Percentiles rank a stretch among this genome's conserved stretches.
Evolutionary conservation across 2,888 invertebrate genomes (phyloP).

Genomic region (Bombylius major): DNA sequence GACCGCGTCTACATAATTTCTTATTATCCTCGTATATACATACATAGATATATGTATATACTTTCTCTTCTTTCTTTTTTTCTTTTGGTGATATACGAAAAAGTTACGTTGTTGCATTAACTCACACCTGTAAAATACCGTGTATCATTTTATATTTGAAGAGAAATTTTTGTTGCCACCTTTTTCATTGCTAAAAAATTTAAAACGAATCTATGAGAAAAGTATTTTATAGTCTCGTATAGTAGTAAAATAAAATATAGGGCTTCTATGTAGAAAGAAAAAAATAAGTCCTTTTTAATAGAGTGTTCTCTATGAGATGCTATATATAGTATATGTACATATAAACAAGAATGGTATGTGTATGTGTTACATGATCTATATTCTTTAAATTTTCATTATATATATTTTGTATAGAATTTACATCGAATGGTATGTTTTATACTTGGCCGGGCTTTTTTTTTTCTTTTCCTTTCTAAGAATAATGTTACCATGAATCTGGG

Average conservation of each 20-base stretch:
- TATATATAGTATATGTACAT: neutral
- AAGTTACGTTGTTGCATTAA: too few species aligned
- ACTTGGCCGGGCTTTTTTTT: neutral
- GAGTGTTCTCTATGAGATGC: conserved; percentile 4
- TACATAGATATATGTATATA: too few species aligned
- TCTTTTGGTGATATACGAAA: too few species aligned
- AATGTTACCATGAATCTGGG: neutral
- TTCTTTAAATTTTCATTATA: neutral
- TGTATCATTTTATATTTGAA: too few species aligned
- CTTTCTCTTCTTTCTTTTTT: too few species aligned
- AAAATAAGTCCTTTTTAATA: conserved; percentile 10
- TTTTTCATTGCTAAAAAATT: neutral
- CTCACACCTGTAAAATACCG: too few species aligned
- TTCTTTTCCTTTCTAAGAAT: neutral
- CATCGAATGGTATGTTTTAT: neutral
- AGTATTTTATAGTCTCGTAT: neutral
- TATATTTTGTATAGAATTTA: too few species aligned
- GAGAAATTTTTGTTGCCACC: too few species aligned
- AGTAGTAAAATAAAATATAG: neutral
- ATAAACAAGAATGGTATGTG: neutral
- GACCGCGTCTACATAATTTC: conserved; percentile 9
- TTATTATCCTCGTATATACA: conserved; percentile 8
- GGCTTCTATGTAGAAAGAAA: neutral
- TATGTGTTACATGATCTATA: neutral
- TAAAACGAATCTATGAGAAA: neutral